Conservation (phyloP, 2,797 vertebrate species). For the Chloroceryle amazona region DNA sequence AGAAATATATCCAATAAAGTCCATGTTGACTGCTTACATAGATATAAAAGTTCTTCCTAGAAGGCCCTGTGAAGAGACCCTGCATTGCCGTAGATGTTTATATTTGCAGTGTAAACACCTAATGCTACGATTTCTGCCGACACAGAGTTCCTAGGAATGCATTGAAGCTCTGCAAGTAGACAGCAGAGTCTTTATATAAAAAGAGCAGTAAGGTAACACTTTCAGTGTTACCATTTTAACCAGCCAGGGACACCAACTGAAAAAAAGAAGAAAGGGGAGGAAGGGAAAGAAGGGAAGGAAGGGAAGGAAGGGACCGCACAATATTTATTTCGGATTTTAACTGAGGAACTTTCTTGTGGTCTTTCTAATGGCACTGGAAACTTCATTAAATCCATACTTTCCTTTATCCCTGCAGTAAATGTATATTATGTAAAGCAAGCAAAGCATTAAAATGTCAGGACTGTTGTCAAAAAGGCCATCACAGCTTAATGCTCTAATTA, state of each 20-base stretch:
- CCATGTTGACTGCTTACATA: not conserved
- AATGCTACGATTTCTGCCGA: rapidly evolving
- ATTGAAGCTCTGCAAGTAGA: not conserved
- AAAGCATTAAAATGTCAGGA: not conserved
- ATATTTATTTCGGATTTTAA: not conserved
- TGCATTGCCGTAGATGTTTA: not conserved
- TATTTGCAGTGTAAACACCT: not conserved
- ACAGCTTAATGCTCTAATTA: not conserved
- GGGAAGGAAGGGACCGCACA: too few relatives aligned
- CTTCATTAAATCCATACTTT: not conserved
- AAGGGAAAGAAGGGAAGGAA: too few relatives aligned
- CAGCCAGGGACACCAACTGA: not conserved
- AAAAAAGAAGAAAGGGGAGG: not conserved
- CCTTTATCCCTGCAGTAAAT: not conserved
- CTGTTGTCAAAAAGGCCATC: not conserved
- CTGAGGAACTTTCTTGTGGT: not conserved
- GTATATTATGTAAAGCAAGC: not conserved
- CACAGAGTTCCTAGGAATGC: not conserved
- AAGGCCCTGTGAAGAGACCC: not conserved
- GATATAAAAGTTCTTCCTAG: not conserved
- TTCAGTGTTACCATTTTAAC: not conserved
- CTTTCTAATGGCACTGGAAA: not conserved
- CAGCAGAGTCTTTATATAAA: not conserved
- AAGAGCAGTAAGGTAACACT: not conserved
- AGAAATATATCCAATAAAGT: not conserved